Evolutionary conservation across 2,797 vertebrate genomes (phyloP), one percentile per base, ranked within the genome.

Genomic region (Hydrocynus forskahlii): DNA sequence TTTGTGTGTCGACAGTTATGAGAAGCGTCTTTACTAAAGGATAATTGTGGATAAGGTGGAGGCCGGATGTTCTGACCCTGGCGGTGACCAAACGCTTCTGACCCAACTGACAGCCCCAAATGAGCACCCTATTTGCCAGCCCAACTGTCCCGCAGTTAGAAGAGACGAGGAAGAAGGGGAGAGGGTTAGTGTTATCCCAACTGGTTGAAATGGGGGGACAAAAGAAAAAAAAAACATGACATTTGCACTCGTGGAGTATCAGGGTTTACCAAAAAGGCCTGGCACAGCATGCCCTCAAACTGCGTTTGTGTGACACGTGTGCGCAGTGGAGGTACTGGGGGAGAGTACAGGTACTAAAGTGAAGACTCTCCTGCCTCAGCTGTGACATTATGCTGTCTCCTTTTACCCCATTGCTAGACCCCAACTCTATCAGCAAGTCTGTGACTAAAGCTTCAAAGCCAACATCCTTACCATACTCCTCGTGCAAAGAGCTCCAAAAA

Each of bases 11-110:
- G 60, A 72, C 91, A 98, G 97, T 91, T 98, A 94, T 75, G 96
- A 97, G 94, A 97, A 97, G 92, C 95, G 96, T 86, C 96, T 97
- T 82, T 98, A 96, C 94, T 98, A 94, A 96, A 67, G 84, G 83
- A 10, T 76, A 86, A 0, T 59, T 48, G 75, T 80, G 76, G 70
- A 83, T 84, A 70, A 62, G n/a, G 89, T 38, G 86, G 85, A 83
- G 81, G 83, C 71, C 89, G 81, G 80, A 82, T 66, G 71, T 67
- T 21, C 83, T 89, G 66, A 71, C 87, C 79, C 86, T 82, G 45
- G 88, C 85, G 76, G 86, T 91, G 87, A 92, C 93, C 92, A 95
- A 94, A 93, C 88, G 85, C 83, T 90, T 89, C 60, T 69, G 83
- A 85, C 88, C 88, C 90, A 85, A 91, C 87, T 88, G 87, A 89